phyloP scores from a whole-genome alignment of 2,888 invertebrate genomes.

The Dasysyrphus albostriatus region DNA sequence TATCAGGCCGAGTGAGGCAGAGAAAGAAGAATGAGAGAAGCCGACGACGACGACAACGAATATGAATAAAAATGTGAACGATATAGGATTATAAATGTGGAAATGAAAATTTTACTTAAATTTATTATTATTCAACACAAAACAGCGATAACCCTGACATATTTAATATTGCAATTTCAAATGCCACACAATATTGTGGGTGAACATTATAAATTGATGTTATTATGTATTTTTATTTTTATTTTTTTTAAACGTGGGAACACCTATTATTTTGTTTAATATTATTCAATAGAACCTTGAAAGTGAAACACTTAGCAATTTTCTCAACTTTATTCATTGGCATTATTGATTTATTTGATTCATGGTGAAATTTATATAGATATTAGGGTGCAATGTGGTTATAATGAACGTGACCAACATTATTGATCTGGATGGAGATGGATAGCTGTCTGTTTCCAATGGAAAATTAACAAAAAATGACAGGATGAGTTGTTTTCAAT shows the following conservation, averaged over 20 bases:
- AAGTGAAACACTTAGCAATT: constrained; percentile 10
- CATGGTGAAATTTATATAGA: not conserved
- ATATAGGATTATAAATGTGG: constrained; percentile 1
- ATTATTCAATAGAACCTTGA: constrained; percentile 8
- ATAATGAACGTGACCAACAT: constrained; percentile 7
- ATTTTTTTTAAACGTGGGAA: constrained; percentile 13
- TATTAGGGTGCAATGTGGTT: not conserved
- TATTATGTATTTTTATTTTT: not conserved
- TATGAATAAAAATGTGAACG: not conserved
- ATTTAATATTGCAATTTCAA: constrained; percentile 45
- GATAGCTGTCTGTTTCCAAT: not conserved
- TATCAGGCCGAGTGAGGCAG: not conserved
- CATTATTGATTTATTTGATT: not conserved
- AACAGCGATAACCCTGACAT: constrained; percentile 52
- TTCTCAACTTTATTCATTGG: not conserved
- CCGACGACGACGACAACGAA: not conserved
- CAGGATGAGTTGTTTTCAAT: not conserved
- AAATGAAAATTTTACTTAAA: constrained; percentile 19
- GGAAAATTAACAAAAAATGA: not conserved
- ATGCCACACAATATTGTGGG: constrained; percentile 8
- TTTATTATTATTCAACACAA: constrained; percentile 36
- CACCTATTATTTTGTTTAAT: not conserved
- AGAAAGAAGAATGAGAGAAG: not conserved
- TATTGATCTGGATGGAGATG: not conserved
- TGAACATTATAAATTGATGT: constrained; percentile 10